Percentiles rank a stretch among this genome's conserved stretches.
Conservation (phyloP, 2,888 invertebrate species). For the Rosalia funebris region DNA sequence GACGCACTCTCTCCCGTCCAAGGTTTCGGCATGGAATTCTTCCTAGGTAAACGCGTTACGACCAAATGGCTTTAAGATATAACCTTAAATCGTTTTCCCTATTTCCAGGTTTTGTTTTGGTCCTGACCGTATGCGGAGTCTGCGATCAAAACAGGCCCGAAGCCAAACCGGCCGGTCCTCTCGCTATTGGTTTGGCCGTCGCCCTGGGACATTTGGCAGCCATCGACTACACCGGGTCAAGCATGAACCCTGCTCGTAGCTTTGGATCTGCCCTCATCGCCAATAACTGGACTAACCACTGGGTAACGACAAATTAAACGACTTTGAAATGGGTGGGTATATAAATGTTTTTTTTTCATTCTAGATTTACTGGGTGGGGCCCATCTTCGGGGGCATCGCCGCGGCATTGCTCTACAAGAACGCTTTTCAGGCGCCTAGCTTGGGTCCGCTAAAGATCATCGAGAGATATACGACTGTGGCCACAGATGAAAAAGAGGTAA, state of each 20-base stretch:
- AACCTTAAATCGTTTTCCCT: too few relatives aligned
- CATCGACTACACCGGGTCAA: constrained; percentile 86
- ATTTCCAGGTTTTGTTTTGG: constrained; percentile 81
- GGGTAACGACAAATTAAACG: constrained; percentile 69
- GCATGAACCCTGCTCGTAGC: constrained; percentile 93
- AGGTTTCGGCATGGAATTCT: constrained; percentile 90
- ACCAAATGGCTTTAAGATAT: too few relatives aligned
- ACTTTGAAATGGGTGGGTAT: neutral
- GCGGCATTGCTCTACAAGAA: constrained; percentile 81
- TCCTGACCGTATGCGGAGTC: constrained; percentile 90
- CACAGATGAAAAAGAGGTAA: constrained; percentile 77
- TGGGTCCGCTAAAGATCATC: constrained; percentile 60
- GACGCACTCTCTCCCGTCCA: constrained; percentile 74
- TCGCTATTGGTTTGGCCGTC: constrained; percentile 89
- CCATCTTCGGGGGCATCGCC: constrained; percentile 81
- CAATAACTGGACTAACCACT: constrained; percentile 80
- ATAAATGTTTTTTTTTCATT: constrained; percentile 34
- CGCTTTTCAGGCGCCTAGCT: constrained; percentile 67
- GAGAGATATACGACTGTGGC: constrained; percentile 69
- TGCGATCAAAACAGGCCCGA: constrained; percentile 84
- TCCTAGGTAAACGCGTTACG: constrained; percentile 72
- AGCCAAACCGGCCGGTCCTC: constrained; percentile 81
- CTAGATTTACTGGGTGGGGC: constrained; percentile 90
- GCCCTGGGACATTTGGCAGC: constrained; percentile 80
- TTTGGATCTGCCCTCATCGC: constrained; percentile 87